Percentiles rank a stretch among this genome's conserved stretches.
These are phyloP conservation scores for Rhinella marina DNA, from an alignment of 2,797 vertebrate genomes.

Conservation along the genomic window DNA sequence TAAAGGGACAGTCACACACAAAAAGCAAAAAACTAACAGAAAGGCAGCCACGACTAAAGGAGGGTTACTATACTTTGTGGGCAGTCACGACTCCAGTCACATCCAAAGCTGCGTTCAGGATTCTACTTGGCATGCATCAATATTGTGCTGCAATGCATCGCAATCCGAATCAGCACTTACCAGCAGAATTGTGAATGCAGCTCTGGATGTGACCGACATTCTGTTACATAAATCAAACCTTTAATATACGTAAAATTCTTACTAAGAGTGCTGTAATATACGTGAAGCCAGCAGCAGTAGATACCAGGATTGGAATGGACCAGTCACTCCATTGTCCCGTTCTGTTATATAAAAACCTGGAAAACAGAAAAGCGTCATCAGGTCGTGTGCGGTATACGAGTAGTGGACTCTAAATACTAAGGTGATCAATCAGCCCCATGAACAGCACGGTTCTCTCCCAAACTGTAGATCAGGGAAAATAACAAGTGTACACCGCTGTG, in stretches of 20 bases:
- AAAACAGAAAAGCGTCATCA: conserved; percentile 27
- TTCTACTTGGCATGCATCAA: not conserved
- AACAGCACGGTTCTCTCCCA: too few relatives aligned
- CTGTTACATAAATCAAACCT: too few relatives aligned
- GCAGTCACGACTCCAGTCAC: not conserved
- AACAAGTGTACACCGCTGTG: too few relatives aligned
- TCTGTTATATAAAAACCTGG: conserved; percentile 92
- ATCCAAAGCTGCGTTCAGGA: not conserved
- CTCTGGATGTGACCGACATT: not conserved
- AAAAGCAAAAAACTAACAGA: not conserved
- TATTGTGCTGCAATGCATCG: not conserved
- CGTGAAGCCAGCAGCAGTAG: conserved; percentile 85
- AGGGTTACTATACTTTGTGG: not conserved
- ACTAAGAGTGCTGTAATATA: conserved; percentile 90
- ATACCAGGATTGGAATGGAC: conserved; percentile 87
- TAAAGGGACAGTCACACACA: not conserved
- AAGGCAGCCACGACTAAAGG: not conserved
- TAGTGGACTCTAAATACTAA: not conserved
- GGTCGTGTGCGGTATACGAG: not conserved
- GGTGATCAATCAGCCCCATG: too few relatives aligned
- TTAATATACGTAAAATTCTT: conserved; percentile 28
- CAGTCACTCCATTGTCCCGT: conserved; percentile 93
- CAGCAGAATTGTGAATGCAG: not conserved
- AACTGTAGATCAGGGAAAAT: too few relatives aligned
- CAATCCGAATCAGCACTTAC: too few relatives aligned